Conservation (phyloP, 2,797 vertebrate genomes). For the Periparus ater region DNA sequence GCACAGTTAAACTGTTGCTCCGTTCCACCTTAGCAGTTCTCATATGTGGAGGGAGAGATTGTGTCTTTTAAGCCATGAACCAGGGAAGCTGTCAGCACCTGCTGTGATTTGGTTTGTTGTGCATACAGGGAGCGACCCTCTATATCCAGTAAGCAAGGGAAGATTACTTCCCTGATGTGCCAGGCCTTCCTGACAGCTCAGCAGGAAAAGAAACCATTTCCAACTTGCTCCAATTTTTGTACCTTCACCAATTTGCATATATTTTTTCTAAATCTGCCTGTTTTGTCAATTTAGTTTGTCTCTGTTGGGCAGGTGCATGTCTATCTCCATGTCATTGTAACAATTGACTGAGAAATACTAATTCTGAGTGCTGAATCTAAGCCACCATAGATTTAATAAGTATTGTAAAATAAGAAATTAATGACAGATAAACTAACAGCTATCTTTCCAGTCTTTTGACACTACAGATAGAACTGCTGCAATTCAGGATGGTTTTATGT, state of each 20-base stretch:
- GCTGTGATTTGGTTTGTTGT: neutral
- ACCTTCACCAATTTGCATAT: neutral
- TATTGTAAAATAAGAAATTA: neutral
- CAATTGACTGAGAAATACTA: neutral
- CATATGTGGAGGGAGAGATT: neutral
- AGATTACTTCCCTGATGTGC: neutral
- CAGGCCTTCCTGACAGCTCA: neutral
- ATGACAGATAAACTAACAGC: neutral
- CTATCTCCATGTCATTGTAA: neutral
- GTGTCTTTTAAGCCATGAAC: neutral
- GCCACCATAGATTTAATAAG: neutral
- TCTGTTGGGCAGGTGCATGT: neutral
- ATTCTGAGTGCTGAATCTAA: neutral
- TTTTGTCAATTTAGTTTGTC: neutral
- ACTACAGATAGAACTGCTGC: neutral
- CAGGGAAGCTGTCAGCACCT: constrained; percentile 5
- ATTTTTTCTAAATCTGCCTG: neutral
- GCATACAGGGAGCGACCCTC: rapidly evolving
- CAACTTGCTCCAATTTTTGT: neutral
- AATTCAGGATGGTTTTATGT: neutral
- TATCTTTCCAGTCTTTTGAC: neutral
- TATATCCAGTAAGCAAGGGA: neutral
- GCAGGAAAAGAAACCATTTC: neutral
- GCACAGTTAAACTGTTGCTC: neutral
- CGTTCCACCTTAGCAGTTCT: neutral